A percentile compares a stretch with the other conserved stretches of the same genome.
Conservation (phyloP, 2,888 invertebrate genomes). For the Leistus spinibarbis region DNA sequence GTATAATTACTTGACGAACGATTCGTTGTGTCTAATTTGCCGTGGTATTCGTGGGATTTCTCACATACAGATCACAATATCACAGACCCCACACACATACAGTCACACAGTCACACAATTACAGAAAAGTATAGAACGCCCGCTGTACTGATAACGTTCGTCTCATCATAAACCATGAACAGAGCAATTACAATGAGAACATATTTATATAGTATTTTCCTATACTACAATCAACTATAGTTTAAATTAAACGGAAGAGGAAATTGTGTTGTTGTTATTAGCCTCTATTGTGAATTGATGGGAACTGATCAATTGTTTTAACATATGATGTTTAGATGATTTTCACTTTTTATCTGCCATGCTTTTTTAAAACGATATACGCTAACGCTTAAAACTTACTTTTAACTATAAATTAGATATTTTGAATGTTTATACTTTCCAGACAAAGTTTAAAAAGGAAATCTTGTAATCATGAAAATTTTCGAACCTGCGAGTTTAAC, state of each 20-base stretch:
- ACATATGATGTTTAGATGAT: not conserved
- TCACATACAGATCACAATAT: constrained; percentile 29
- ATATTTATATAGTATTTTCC: not conserved
- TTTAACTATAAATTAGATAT: no score
- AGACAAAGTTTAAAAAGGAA: no score
- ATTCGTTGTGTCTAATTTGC: constrained; percentile 40
- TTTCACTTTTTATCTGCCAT: not conserved
- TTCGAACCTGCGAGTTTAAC: no score
- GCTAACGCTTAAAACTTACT: no score
- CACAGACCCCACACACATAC: constrained; percentile 27
- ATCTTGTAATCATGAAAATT: no score
- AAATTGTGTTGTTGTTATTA: not conserved
- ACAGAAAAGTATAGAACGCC: constrained; percentile 7
- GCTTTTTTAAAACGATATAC: not conserved
- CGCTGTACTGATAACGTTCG: not conserved
- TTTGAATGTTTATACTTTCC: no score
- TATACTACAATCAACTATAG: not conserved
- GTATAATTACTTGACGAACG: constrained; percentile 39
- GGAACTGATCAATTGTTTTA: not conserved
- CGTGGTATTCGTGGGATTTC: constrained; percentile 38
- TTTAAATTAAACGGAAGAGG: not conserved
- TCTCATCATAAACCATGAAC: not conserved
- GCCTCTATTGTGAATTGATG: not conserved
- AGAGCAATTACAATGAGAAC: not conserved
- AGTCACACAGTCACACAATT: constrained; percentile 17